phyloP scores from a whole-genome alignment of 1,140 invertebrate genomes.

The Tyrophagus putrescentiae region DNA sequence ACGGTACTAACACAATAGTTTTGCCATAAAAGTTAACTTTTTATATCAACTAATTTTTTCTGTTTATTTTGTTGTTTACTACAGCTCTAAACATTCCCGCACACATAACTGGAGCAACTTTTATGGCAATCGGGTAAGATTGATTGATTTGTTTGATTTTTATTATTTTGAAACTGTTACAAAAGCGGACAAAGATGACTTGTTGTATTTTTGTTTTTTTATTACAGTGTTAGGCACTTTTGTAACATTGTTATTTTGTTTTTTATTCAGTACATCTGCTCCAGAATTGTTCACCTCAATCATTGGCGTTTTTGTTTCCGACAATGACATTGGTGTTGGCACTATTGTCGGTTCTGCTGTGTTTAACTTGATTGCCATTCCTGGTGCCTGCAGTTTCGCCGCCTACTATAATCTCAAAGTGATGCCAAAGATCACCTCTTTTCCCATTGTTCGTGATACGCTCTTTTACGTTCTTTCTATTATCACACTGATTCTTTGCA shows the following conservation, averaged over 20 bases:
- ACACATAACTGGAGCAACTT: slow-evolving; percentile 40
- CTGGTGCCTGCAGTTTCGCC: slow-evolving; percentile 33
- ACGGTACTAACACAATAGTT: slow-evolving; percentile 57
- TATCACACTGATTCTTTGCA: slow-evolving; percentile 66
- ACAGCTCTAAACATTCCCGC: slow-evolving; percentile 29
- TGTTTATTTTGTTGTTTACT: neutral
- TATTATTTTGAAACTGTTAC: no score
- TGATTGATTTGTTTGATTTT: no score
- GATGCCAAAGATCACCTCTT: slow-evolving; percentile 35
- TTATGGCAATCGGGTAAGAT: slow-evolving; percentile 41
- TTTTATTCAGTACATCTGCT: no score
- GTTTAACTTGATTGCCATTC: slow-evolving; percentile 72
- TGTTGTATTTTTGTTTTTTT: no score
- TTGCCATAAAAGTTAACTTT: neutral
- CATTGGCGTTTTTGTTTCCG: slow-evolving; percentile 49
- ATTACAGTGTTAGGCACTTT: no score
- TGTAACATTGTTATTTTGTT: no score
- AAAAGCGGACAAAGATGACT: no score
- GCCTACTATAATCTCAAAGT: neutral
- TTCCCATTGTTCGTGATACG: slow-evolving; percentile 77
- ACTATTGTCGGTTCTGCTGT: slow-evolving; percentile 73
- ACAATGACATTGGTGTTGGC: slow-evolving; percentile 51
- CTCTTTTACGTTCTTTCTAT: slow-evolving; percentile 74
- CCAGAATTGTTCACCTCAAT: slow-evolving; percentile 37
- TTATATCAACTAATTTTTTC: neutral